phyloP scores from a whole-genome alignment of 2,797 vertebrate species.

The Hyperoplus lanceolatus region DNA sequence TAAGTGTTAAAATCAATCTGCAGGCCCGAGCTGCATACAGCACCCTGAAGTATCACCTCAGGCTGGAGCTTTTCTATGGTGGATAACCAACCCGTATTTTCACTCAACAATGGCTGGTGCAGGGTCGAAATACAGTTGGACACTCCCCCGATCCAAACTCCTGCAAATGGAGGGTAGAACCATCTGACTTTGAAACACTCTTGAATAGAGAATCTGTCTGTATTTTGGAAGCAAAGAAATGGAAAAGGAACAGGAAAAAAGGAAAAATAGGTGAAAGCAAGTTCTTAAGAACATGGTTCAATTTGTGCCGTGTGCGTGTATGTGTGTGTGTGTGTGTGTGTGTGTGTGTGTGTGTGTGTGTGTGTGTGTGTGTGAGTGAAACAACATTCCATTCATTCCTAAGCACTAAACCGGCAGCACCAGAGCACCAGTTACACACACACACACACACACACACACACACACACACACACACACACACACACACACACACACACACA shows the following conservation, averaged over 20 bases:
- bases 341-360: constrained; percentile 20
- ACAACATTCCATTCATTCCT: constrained; percentile 89
- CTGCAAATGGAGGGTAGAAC: constrained; percentile 43
- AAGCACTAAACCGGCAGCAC: constrained; percentile 77
- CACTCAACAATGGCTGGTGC: constrained; percentile 44
- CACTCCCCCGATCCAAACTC: constrained; percentile 34
- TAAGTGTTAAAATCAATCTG: constrained; percentile 2
- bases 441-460: constrained; percentile 1
- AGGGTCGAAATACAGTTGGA: constrained; percentile 45
- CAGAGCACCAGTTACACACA: constrained; percentile 57
- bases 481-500: constrained; percentile 1
- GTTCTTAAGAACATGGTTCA: constrained; percentile 46
- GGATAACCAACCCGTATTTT: constrained; percentile 45
- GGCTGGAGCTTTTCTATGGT: constrained; percentile 2
- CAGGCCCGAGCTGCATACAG: neutral
- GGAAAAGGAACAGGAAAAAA: constrained; percentile 6
- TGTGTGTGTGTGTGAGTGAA: constrained; percentile 52
- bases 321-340: constrained; percentile 38
- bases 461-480: constrained; percentile 1
- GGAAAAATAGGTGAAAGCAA: constrained; percentile 31
- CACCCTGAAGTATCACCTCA: neutral
- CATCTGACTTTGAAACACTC: constrained; percentile 3
- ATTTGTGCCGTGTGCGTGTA: no score
- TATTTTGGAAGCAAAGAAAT: neutral
- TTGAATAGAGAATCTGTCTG: neutral